Base-by-base conservation (phyloP, 1,140 invertebrate genomes). In the Drosophila asahinai region DNA sequence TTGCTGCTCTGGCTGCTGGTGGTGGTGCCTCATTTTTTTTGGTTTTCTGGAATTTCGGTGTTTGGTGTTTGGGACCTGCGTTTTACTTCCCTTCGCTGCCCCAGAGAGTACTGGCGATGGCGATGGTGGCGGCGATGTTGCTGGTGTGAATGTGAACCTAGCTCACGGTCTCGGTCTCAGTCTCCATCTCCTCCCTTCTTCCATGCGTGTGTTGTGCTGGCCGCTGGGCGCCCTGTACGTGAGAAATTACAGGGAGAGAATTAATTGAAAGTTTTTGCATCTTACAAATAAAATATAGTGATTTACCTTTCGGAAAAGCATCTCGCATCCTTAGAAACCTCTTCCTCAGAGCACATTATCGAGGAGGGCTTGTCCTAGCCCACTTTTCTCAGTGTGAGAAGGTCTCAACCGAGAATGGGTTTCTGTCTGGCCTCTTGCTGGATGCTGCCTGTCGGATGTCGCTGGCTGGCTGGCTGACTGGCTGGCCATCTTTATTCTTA, bases 11-110 rank as follows among this genome's bases (percentile, higher is more conserved):
- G 62, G 42, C 38, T 75, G 58, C 45, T 82, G 36, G 33, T 52
- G 62, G 58, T 59, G 74, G 74, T 83, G 81, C 61, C 81, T 80
- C 77, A 70, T 83, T 83, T 82, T 72, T 76, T 70, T 76, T 62
- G 59, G 54, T 58, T 68, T 81, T 79, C 76, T 77, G 64, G 75
- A 77, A 77, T 68, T 70, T 81, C 59, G 64, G 57, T 73, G 77
- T 83, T 86, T 77, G 66, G 67, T 67, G 65, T 64, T 77, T 86
- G 66, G 71, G 83, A 83, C 83, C 83, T 87, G 83, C 70, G 83
- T 80, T 82, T 76, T 78, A 67, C 70, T 87, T 80, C 70, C 78
- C 82, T 81, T 81, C 54, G 59, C 59, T 61, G 54, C 45, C 45
- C 54, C 57, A 48, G 47, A 42, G 49, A 36, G 22, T 40, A 64